Evolutionary conservation across 2,888 invertebrate species (phyloP), one percentile per base, ranked within the genome.

Genomic region (Clusia tigrina): DNA sequence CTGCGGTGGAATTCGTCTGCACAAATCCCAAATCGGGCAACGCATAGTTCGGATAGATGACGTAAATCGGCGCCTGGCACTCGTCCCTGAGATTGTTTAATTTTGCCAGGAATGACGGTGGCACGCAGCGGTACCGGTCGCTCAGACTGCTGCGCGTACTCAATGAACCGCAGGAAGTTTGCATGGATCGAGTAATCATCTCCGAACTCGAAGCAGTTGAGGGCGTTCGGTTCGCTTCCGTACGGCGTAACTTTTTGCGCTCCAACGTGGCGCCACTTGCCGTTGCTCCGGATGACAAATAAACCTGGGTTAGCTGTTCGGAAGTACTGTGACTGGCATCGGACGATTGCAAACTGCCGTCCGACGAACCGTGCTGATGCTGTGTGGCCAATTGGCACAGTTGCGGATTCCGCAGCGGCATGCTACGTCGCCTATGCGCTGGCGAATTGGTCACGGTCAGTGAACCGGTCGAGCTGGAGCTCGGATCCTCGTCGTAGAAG

Each of bases 41-140:
- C 6, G 95, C 91, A 78, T 96, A 96, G 83, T 92, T 95, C 25
- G 96, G 95, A 84, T 95, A 96, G 69, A 95, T 89, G 51, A 96
- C 91, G 82, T 93, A 95, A 1, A 95, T 92, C 2, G 94, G 93
- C 75, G 91, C 92, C 74, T 89, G 81, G 3, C 79, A 82, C 78
- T 86, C 87, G 69, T 87, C 88, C 6, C 87, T 88, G 79, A 88
- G 84, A 78, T 88, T 90, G 52, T 82, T 82, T 17, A 91, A 81
- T 80, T 90, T 90, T 71, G 88, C 88, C 66, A 91, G 82, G 77
- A 91, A 91, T 15, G 91, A 91, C 32, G 89, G 88, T 73, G 90
- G 90, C 17, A 91, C 86, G 48, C 90, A 85, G 76, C 89, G 88
- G 58, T 89, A 84, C 12, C 87, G 76, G 69, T 88, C 88, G 61